Evolutionary conservation across 2,888 invertebrate genomes (phyloP).

Genomic region (Epinotia nisella): DNA sequence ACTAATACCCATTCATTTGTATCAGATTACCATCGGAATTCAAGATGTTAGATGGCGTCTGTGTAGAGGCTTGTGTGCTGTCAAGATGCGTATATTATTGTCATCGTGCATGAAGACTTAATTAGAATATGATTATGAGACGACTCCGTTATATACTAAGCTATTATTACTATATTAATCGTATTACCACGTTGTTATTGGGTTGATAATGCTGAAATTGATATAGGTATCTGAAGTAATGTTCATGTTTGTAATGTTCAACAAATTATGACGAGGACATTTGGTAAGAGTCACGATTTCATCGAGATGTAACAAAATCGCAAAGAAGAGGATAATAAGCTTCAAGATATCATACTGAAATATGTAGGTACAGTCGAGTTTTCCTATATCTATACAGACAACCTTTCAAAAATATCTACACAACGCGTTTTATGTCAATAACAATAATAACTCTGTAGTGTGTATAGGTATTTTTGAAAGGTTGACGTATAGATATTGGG

Average conservation of each 20-base stretch:
- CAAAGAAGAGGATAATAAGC: background rate
- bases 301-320: background rate
- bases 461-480: too few species aligned
- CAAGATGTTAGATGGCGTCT: conserved; percentile 32
- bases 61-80: conserved; percentile 20
- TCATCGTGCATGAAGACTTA: conserved; percentile 24
- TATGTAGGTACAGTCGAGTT: too few species aligned
- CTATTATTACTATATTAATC: background rate
- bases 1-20: conserved; percentile 39
- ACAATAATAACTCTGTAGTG: too few species aligned
- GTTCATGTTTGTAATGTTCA: background rate
- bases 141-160: background rate
- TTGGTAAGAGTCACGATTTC: background rate
- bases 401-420: too few species aligned
- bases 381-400: too few species aligned
- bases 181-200: background rate
- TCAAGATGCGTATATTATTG: conserved; percentile 30
- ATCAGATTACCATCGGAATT: conserved; percentile 38
- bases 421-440: too few species aligned
- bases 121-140: conserved; percentile 24
- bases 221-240: background rate
- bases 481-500: too few species aligned
- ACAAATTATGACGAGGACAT: background rate
- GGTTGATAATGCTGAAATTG: background rate
- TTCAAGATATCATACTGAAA: too few species aligned